phyloP scores from a whole-genome alignment of 2,888 invertebrate genomes.

The Petrolisthes manimaculis region DNA sequence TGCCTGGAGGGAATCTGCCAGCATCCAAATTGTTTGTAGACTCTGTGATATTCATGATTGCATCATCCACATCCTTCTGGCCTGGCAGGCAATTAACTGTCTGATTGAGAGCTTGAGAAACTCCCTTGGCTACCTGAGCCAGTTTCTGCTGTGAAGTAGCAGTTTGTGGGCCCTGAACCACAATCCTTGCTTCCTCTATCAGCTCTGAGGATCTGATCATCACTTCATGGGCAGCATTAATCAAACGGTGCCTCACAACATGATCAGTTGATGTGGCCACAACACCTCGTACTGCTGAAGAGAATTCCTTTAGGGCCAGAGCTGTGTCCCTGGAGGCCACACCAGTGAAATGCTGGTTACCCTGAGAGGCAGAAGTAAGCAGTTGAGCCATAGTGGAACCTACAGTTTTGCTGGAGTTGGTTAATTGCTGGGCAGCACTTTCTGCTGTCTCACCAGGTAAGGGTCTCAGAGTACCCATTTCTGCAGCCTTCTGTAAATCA shows the following conservation, averaged over 20 bases:
- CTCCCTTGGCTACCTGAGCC: slow-evolving; percentile 81
- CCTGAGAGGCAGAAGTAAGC: slow-evolving; percentile 85
- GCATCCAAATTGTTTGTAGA: slow-evolving; percentile 77
- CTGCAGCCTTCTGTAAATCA: slow-evolving; percentile 83
- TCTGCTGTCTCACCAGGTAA: slow-evolving; percentile 86
- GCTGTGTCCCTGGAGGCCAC: slow-evolving; percentile 87
- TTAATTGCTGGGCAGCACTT: slow-evolving; percentile 75
- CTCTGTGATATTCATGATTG: slow-evolving; percentile 84
- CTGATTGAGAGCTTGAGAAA: slow-evolving; percentile 78
- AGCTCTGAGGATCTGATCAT: slow-evolving; percentile 80
- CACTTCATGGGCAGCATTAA: slow-evolving; percentile 80
- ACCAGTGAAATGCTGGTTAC: slow-evolving; percentile 84
- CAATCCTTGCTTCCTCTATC: slow-evolving; percentile 85
- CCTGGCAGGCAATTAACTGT: slow-evolving; percentile 91
- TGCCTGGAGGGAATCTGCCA: slow-evolving; percentile 79
- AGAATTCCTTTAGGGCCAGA: slow-evolving; percentile 80
- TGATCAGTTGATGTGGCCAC: slow-evolving; percentile 79
- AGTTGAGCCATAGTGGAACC: slow-evolving; percentile 88
- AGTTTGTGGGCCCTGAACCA: slow-evolving; percentile 78
- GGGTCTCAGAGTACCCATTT: slow-evolving; percentile 80
- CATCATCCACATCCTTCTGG: slow-evolving; percentile 92
- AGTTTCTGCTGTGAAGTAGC: slow-evolving; percentile 76
- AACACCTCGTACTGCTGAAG: slow-evolving; percentile 82
- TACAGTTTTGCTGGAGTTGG: slow-evolving; percentile 80
- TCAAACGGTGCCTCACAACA: slow-evolving; percentile 73